phyloP scores from a whole-genome alignment of 2,113 vertebrate species.

The Theropithecus gelada region DNA sequence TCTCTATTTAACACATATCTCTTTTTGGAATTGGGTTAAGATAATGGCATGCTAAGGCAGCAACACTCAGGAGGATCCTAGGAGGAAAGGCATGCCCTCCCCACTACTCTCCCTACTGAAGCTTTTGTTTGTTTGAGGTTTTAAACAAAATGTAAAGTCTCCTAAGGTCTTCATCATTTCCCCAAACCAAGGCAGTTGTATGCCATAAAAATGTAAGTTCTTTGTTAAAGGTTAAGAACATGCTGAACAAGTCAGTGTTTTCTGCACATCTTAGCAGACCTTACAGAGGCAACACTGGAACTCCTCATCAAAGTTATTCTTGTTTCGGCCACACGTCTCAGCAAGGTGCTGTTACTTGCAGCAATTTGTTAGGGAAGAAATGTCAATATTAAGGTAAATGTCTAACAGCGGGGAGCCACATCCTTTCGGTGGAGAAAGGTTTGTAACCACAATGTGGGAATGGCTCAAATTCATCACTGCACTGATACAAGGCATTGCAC shows the following conservation, averaged over 20 bases:
- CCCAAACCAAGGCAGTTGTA: neutral
- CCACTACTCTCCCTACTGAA: neutral
- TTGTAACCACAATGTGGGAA: constrained; percentile 88
- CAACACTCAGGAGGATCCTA: neutral
- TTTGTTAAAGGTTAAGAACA: constrained; percentile 75
- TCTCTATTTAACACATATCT: neutral
- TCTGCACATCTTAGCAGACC: constrained; percentile 92
- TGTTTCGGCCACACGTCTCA: constrained; percentile 91
- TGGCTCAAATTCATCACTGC: constrained; percentile 85
- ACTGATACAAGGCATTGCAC: too few species aligned
- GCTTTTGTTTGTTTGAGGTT: neutral
- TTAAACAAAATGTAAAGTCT: neutral
- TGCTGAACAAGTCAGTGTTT: constrained; percentile 89
- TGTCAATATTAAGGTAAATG: constrained; percentile 92
- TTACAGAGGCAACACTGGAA: constrained; percentile 92
- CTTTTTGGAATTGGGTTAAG: neutral
- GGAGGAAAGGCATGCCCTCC: neutral
- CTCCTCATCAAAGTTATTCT: constrained; percentile 91
- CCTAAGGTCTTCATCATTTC: neutral
- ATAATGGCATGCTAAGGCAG: neutral
- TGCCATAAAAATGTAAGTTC: too few species aligned
- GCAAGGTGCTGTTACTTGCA: constrained; percentile 94
- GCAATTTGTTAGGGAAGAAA: constrained; percentile 94
- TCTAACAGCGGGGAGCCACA: constrained; percentile 94
- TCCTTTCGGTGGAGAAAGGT: constrained; percentile 89